These are phyloP conservation scores for Nasonovia ribisnigri DNA, from an alignment of 2,888 invertebrate genomes.

Conservation along the genomic window DNA sequence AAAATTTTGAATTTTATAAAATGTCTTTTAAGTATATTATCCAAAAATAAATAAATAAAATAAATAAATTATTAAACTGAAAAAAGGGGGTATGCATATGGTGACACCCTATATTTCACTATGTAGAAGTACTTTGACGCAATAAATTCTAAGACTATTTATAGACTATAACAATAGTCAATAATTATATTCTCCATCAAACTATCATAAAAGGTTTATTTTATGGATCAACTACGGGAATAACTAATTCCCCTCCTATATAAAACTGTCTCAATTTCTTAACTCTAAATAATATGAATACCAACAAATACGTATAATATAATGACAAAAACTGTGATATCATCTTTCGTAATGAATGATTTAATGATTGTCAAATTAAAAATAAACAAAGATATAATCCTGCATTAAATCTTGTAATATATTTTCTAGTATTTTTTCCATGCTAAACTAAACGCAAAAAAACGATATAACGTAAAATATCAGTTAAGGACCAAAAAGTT, in stretches of 20 bases:
- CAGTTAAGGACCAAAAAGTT: neutral
- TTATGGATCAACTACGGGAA: neutral
- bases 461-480: neutral
- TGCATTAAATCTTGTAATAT: neutral
- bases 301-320: neutral
- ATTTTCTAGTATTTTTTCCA: neutral
- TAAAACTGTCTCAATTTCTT: neutral
- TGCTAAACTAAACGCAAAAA: neutral
- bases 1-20: too few relatives aligned
- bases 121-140: neutral
- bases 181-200: neutral
- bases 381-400: neutral
- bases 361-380: neutral
- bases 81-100: too few relatives aligned
- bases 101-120: neutral
- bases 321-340: neutral
- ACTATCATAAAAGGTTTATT: neutral
- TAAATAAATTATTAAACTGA: too few relatives aligned
- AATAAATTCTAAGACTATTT: conserved; percentile 1
- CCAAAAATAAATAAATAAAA: too few relatives aligned
- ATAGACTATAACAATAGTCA: neutral
- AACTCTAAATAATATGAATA: neutral
- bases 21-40: too few relatives aligned
- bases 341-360: neutral
- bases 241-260: neutral